Conservation (phyloP, 2,888 invertebrate species). For the Euclidia mi region DNA sequence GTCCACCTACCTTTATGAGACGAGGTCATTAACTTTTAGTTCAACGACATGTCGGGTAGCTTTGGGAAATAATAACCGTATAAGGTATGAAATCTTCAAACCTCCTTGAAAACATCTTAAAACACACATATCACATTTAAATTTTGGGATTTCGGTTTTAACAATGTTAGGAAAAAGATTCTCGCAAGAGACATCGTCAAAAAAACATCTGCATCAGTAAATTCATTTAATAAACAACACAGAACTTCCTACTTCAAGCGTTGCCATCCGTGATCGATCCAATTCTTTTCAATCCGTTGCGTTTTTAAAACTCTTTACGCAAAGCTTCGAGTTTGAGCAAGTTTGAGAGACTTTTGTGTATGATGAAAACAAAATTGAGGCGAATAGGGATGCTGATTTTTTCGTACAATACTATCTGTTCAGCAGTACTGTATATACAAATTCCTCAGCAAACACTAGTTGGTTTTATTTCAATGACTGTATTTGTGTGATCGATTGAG, state of each 20-base stretch:
- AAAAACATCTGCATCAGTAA: no score
- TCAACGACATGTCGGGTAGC: no score
- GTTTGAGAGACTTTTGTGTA: constrained; percentile 21
- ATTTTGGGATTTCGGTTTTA: no score
- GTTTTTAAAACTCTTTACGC: constrained; percentile 25
- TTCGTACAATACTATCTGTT: not conserved
- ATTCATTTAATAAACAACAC: not conserved
- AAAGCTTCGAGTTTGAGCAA: constrained; percentile 27
- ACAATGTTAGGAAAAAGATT: no score
- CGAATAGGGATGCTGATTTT: constrained; percentile 1
- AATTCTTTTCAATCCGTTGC: constrained; percentile 40
- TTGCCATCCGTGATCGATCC: constrained; percentile 19
- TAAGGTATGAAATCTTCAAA: no score
- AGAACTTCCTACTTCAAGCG: constrained; percentile 13
- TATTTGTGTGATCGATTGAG: no score
- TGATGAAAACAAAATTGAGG: constrained; percentile 3
- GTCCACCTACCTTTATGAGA: no score
- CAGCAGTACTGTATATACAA: not conserved
- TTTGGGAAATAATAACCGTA: no score
- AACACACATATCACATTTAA: no score
- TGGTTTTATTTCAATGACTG: not conserved
- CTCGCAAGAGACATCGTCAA: no score
- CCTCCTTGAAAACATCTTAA: no score
- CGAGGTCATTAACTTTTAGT: no score
- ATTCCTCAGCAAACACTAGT: not conserved